Evolutionary conservation across 2,888 invertebrate genomes (phyloP).

Genomic region (Syritta pipiens): DNA sequence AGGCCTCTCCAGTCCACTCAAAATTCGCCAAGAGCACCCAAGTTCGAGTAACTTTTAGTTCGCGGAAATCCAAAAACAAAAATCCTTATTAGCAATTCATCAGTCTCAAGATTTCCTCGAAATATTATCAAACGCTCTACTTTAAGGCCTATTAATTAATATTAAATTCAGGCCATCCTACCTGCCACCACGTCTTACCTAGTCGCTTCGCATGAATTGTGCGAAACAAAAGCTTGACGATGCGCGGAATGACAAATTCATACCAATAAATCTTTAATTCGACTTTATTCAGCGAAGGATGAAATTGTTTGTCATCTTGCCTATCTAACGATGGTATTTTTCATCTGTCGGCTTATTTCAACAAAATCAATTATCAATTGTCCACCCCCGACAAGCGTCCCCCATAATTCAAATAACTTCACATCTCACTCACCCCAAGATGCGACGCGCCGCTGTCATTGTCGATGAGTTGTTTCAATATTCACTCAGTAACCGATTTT

Average conservation of each 20-base stretch:
- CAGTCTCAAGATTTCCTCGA: slow-evolving; percentile 44
- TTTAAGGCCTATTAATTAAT: slow-evolving; percentile 53
- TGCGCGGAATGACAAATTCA: slow-evolving; percentile 14
- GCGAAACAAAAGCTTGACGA: slow-evolving; percentile 18
- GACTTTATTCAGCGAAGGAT: slow-evolving; percentile 39
- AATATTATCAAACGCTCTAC: slow-evolving; percentile 43
- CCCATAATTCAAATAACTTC: neutral
- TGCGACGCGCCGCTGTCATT: neutral
- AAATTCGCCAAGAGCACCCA: too few species aligned
- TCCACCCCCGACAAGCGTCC: neutral
- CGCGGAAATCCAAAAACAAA: too few species aligned
- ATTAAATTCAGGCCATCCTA: slow-evolving; percentile 19
- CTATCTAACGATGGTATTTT: slow-evolving; percentile 38
- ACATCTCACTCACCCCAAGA: neutral
- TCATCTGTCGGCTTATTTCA: slow-evolving; percentile 36
- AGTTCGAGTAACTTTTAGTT: too few species aligned
- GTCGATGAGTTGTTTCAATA: slow-evolving; percentile 43
- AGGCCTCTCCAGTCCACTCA: too few species aligned
- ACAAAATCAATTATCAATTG: slow-evolving; percentile 53
- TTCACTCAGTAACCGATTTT: slow-evolving; percentile 54
- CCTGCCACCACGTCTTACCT: neutral
- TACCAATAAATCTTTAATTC: slow-evolving; percentile 37
- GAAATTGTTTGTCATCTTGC: slow-evolving; percentile 47
- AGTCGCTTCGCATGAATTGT: neutral
- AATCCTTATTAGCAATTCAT: slow-evolving; percentile 49